phyloP scores from a whole-genome alignment of 2,113 vertebrate species.

The Centropristis striata region DNA sequence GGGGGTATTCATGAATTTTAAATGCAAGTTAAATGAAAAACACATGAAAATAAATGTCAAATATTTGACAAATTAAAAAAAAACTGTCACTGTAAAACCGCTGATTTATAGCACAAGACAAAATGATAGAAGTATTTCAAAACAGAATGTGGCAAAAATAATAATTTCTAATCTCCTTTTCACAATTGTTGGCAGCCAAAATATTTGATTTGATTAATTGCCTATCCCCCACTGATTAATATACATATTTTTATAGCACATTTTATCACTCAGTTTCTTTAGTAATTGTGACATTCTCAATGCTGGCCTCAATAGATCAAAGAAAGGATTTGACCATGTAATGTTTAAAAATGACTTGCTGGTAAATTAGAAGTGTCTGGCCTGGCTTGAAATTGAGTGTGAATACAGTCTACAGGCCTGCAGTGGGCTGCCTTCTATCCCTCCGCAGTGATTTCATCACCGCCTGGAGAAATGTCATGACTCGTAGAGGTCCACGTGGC shows the following conservation, averaged over 20 bases:
- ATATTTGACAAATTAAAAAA: too few relatives aligned
- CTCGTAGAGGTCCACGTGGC: slow-evolving; percentile 84
- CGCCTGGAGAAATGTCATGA: slow-evolving; percentile 84
- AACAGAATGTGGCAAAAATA: too few relatives aligned
- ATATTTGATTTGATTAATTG: too few relatives aligned
- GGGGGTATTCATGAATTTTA: too few relatives aligned
- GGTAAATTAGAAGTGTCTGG: slow-evolving; percentile 74
- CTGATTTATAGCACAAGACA: too few relatives aligned
- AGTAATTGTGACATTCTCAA: slow-evolving; percentile 40
- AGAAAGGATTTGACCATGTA: slow-evolving; percentile 49
- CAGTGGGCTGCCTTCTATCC: slow-evolving; percentile 66
- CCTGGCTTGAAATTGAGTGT: slow-evolving; percentile 66
- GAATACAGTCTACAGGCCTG: slow-evolving; percentile 70
- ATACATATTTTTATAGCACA: slow-evolving; percentile 22
- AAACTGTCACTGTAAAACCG: too few relatives aligned
- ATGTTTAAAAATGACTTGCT: slow-evolving; percentile 72
- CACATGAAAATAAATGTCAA: too few relatives aligned
- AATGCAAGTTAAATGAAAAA: too few relatives aligned
- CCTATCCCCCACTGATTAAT: too few relatives aligned
- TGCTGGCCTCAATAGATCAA: slow-evolving; percentile 48
- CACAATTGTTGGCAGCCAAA: too few relatives aligned
- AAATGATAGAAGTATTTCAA: too few relatives aligned
- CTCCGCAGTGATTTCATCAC: slow-evolving; percentile 74
- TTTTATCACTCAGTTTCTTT: slow-evolving; percentile 27
- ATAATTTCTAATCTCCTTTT: too few relatives aligned